Evolutionary conservation across 2,797 vertebrate genomes (phyloP).

Genomic region (Sebastes hopkinsi): DNA sequence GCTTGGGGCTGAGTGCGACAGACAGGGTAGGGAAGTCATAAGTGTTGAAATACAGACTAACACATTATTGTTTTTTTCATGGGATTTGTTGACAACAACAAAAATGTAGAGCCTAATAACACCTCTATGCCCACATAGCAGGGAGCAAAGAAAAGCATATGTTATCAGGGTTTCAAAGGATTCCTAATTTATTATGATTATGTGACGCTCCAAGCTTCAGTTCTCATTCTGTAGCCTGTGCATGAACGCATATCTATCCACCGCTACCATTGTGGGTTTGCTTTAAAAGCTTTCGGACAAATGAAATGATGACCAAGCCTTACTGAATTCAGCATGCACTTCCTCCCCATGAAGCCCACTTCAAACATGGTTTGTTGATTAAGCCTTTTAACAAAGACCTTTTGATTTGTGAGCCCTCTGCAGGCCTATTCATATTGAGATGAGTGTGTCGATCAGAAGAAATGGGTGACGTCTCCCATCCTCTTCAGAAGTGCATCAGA

Average conservation of each 20-base stretch:
- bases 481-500: constrained; percentile 59
- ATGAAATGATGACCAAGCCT: constrained; percentile 13
- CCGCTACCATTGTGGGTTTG: background rate
- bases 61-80: background rate
- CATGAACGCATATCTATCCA: background rate
- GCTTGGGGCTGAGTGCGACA: background rate
- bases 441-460: constrained; percentile 65
- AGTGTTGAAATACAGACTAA: background rate
- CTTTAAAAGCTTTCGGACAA: constrained; percentile 48
- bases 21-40: background rate
- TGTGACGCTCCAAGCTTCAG: background rate
- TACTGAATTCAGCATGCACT: constrained; percentile 8
- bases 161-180: background rate
- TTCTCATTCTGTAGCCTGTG: background rate
- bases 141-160: background rate
- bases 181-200: background rate
- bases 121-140: background rate
- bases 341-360: constrained; percentile 39
- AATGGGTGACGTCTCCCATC: constrained; percentile 47
- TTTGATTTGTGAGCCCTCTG: constrained; percentile 59
- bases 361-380: constrained; percentile 59
- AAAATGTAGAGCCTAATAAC: background rate
- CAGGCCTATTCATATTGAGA: constrained; percentile 79
- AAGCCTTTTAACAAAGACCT: constrained; percentile 57
- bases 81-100: background rate